Evolutionary conservation across 2,888 invertebrate genomes (phyloP).

Genomic region (Odontocerum albicorne): DNA sequence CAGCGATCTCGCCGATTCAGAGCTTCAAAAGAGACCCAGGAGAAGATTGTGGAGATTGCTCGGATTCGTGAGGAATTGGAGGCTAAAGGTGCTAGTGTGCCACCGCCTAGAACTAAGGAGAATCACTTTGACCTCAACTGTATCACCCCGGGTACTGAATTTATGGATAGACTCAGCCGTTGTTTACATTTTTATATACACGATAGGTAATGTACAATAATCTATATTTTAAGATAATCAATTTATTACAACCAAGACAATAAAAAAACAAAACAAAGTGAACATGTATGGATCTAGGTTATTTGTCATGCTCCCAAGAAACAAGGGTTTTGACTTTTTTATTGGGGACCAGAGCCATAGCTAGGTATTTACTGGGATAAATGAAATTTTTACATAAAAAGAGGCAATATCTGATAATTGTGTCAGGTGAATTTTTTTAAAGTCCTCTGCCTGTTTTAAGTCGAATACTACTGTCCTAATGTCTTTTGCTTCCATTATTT

Average conservation of each 20-base stretch:
- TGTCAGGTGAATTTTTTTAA: no score
- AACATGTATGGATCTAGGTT: not conserved
- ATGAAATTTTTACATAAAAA: no score
- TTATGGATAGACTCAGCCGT: constrained; percentile 89
- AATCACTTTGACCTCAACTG: constrained; percentile 99
- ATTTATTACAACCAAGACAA: no score
- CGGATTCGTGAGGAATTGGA: constrained; percentile 74
- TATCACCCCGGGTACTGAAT: constrained; percentile 98
- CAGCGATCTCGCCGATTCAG: constrained; percentile 95
- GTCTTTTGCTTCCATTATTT: no score
- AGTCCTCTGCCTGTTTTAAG: no score
- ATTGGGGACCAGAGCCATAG: no score
- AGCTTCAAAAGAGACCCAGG: constrained; percentile 91
- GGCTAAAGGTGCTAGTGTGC: constrained; percentile 72
- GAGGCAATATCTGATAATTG: no score
- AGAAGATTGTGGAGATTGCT: constrained; percentile 85
- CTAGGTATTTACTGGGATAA: no score
- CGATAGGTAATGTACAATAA: constrained; percentile 53
- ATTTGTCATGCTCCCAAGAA: not conserved
- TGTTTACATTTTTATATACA: constrained; percentile 88
- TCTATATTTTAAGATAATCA: not conserved
- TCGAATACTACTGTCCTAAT: no score
- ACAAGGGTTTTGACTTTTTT: no score
- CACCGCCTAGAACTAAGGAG: constrained; percentile 86
- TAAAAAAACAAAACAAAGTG: no score